phyloP scores from a whole-genome alignment of 92 coral and sea anemone species.

The Paramuricea clavata region DNA sequence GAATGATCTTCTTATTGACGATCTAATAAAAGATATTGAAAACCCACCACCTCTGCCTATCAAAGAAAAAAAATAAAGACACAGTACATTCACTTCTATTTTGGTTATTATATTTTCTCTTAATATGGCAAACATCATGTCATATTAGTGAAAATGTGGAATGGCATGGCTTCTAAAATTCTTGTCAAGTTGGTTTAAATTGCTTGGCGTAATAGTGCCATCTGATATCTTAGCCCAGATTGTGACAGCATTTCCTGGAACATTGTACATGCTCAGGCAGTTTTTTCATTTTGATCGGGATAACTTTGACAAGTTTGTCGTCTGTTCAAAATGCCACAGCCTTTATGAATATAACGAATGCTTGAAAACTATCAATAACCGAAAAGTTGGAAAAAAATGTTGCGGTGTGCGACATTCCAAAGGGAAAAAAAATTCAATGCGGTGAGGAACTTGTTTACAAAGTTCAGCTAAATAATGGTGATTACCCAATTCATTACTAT shows the following conservation, averaged over 20 bases:
- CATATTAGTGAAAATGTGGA: slow-evolving; percentile 77
- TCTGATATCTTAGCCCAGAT: slow-evolving; percentile 50
- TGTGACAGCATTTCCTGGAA: slow-evolving; percentile 50
- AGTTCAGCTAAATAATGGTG: slow-evolving; percentile 54
- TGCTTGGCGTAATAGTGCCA: slow-evolving; percentile 59
- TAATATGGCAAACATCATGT: slow-evolving; percentile 67
- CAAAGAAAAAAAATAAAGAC: slow-evolving; percentile 29
- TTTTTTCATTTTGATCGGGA: slow-evolving; percentile 58
- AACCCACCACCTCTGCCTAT: background rate
- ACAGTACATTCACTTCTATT: slow-evolving; percentile 65
- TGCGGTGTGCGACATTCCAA: slow-evolving; percentile 28
- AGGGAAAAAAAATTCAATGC: slow-evolving; percentile 58
- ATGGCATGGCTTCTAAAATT: slow-evolving; percentile 73
- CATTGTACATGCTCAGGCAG: background rate
- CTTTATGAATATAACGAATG: slow-evolving; percentile 69
- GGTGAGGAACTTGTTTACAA: slow-evolving; percentile 51
- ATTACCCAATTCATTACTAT: slow-evolving; percentile 73
- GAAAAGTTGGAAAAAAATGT: slow-evolving; percentile 60
- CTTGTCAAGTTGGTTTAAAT: slow-evolving; percentile 61
- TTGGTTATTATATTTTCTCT: slow-evolving; percentile 73
- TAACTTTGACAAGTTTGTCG: slow-evolving; percentile 71
- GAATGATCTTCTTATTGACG: too few relatives aligned
- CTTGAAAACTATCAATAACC: slow-evolving; percentile 58
- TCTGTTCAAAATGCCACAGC: slow-evolving; percentile 74
- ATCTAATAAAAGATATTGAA: background rate